phyloP scores from a whole-genome alignment of 2,113 vertebrate species.

The Lanius collurio region DNA sequence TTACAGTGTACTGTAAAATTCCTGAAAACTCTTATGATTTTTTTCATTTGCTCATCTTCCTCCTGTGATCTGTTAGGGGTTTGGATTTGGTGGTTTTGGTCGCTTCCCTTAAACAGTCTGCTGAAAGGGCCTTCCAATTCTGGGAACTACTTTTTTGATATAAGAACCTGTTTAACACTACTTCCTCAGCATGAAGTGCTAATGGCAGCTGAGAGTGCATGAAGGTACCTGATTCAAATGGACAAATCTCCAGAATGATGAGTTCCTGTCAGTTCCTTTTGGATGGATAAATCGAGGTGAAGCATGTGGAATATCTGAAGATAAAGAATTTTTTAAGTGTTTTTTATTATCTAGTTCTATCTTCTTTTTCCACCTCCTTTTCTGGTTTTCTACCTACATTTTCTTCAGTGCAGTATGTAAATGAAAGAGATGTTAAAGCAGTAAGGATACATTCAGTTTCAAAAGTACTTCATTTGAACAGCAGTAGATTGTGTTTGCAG shows the following conservation, averaged over 20 bases:
- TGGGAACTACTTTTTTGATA: neutral
- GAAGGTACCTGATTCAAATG: neutral
- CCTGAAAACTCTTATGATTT: neutral
- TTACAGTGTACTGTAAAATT: neutral
- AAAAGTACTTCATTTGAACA: neutral
- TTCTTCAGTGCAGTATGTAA: neutral
- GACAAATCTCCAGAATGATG: neutral
- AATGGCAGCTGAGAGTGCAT: neutral
- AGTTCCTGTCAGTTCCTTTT: neutral
- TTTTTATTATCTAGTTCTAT: neutral
- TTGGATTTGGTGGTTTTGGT: neutral
- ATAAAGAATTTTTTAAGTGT: rapidly evolving
- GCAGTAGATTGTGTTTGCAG: neutral
- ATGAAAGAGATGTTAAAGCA: neutral
- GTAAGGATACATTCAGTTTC: neutral
- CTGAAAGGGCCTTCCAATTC: neutral
- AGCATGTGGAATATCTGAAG: neutral
- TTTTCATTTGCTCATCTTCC: neutral
- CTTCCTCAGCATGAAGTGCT: neutral
- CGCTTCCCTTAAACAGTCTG: neutral
- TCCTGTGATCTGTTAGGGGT: neutral
- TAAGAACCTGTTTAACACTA: neutral
- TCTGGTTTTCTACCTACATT: neutral
- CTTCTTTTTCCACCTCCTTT: neutral
- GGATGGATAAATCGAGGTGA: neutral